A percentile compares a stretch with the other conserved stretches of the same genome.
Conservation (phyloP, 2,888 invertebrate species). For the Eupeodes luniger region DNA sequence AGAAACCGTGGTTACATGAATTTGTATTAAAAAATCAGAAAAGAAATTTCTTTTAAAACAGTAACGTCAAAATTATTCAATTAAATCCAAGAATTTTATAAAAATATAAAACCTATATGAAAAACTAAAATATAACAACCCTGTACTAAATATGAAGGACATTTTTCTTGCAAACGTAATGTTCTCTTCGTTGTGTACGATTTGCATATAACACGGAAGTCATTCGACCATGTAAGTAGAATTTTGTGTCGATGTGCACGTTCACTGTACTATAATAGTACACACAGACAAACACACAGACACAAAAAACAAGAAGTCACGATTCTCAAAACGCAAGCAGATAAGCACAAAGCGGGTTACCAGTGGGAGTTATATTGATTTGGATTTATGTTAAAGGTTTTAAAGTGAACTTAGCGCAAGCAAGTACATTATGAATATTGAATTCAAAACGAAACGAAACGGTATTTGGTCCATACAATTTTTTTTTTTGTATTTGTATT, state of each 20-base stretch:
- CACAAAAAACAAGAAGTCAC: neutral
- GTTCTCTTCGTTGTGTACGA: neutral
- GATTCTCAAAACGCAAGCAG: conserved; percentile 8
- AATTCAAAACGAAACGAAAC: neutral
- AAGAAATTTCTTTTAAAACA: neutral
- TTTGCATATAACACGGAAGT: conserved; percentile 57
- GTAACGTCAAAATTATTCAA: no score
- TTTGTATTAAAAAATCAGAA: neutral
- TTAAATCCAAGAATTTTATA: no score
- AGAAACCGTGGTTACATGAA: neutral
- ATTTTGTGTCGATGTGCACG: conserved; percentile 31
- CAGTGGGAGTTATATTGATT: conserved; percentile 27
- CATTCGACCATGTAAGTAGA: conserved; percentile 38
- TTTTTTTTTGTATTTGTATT: no score
- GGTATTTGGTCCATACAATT: no score
- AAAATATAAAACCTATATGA: no score
- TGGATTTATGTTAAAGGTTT: conserved; percentile 26
- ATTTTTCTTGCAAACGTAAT: neutral
- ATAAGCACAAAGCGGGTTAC: conserved; percentile 36
- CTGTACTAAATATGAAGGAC: neutral
- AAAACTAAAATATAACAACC: neutral
- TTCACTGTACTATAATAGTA: neutral
- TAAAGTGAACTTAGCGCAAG: neutral
- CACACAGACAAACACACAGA: neutral
- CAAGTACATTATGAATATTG: no score